Conservation (phyloP, 2,797 vertebrate genomes). For the Phoeniculus purpureus region DNA sequence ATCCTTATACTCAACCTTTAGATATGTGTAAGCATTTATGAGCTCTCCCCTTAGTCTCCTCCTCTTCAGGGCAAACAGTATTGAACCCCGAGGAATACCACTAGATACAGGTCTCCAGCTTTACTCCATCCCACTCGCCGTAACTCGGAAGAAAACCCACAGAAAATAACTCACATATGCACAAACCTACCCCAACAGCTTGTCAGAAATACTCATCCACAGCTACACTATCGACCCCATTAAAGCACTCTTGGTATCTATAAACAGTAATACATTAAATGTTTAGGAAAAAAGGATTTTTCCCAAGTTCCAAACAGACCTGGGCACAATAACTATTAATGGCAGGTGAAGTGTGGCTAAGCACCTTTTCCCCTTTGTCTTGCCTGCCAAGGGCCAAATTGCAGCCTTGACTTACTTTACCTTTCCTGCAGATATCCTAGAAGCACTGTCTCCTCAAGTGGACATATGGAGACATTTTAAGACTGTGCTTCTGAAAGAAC, state of each 20-base stretch:
- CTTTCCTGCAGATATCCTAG: background rate
- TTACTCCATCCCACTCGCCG: too few relatives aligned
- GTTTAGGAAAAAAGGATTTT: background rate
- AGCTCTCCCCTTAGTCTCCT: too few relatives aligned
- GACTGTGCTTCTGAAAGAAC: background rate
- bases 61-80: too few relatives aligned
- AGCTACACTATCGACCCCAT: constrained; percentile 75
- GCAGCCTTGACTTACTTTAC: background rate
- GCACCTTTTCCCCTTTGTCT: background rate
- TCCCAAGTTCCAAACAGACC: background rate
- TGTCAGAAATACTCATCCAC: constrained; percentile 83
- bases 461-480: background rate
- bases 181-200: constrained; percentile 78
- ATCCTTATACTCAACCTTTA: too few relatives aligned
- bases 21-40: too few relatives aligned
- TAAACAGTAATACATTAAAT: background rate
- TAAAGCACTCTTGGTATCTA: constrained; percentile 85
- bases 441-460: background rate
- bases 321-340: background rate
- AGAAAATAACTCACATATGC: background rate
- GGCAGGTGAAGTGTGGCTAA: background rate
- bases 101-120: too few relatives aligned
- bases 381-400: background rate
- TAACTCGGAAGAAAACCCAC: background rate
- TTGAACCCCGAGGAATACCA: too few relatives aligned